Base-by-base conservation (phyloP, 2,888 invertebrate genomes). In the Sesamia inferens region DNA sequence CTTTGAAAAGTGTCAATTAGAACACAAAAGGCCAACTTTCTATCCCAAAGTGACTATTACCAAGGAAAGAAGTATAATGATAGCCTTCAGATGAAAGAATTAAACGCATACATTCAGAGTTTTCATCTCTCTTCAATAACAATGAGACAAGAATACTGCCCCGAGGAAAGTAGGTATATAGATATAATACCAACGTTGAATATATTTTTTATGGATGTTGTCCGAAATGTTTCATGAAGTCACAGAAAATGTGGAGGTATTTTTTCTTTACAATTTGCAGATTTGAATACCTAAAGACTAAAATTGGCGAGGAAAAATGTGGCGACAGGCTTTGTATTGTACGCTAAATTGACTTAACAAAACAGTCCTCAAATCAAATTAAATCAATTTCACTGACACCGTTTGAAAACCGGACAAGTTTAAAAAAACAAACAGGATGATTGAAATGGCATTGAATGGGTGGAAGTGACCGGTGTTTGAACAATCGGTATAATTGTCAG, bases 401-500 rank as follows among this genome's bases (percentile, higher is more conserved):
- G 65, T 57, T 78, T 65, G 65, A 71, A 77, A 67, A 76, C 47
- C 74, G 63, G 63, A 67, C 42, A 70, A 69, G 22, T 69, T 59
- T 61, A 68, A 68, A 82, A 58, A 80, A 58, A 69, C 47, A 71
- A 68, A 68, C 63, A 55, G 51, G 63, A 57, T 65, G 64, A 88
- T 86, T 86, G 85, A 87, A 89, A 88, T 86, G 76, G 79, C 87
- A 90, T 88, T 90, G 88, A 91, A 92, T 89, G 87, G 85, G 76
- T 88, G 87, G 88, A 90, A 92, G 85, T 84, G 84, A 85, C 80
- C 81, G 83, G 83, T 85, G 79, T 84, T 86, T 85, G 83, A 85
- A 90, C 89, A 90, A 90, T 91, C 88, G 89, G 78, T 88, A 84
- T 90, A 88, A 91, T 92, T 90, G 89, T 90, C 84, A 78, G 78